Evolutionary conservation across 2,888 invertebrate species (phyloP), one percentile per base, ranked within the genome.

Genomic region (Halocaridina rubra): DNA sequence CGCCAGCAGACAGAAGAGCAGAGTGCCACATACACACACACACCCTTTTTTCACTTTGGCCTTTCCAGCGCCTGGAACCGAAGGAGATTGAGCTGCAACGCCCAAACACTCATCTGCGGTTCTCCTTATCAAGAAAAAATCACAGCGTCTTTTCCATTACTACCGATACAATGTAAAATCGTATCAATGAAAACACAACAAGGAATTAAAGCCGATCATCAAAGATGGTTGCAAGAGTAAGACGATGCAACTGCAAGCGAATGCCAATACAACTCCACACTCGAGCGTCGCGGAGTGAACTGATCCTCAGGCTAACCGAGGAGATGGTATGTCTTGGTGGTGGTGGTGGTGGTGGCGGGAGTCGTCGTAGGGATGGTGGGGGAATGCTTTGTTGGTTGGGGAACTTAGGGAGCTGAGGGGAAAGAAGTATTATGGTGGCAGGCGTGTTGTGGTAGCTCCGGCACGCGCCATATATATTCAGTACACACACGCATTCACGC

Each of bases 61-160:
- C 33, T 69, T 79, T 79, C 79, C 79, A 79, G 79, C 46, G 79
- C 61, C 79, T 79, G 67, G 67, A 69, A 27, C 33, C n/a, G n/a
- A n/a, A n/a, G n/a, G n/a, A n/a, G n/a, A n/a, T n/a, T n/a, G n/a
- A n/a, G n/a, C n/a, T n/a, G 22, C 27, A 46, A 27, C 33, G 79
- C 79, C 46, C 24, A 46, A 27, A 16, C 24, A 16, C 19, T 27
- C 74, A n/a, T n/a, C n/a, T n/a, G n/a, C 67, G 24, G n/a, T 7
- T 24, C 46, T 24, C 24, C 8, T 13, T 13, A 29, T 46, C 24
- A 19, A 39, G 29, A 8, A 29, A 24, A 27, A n/a, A 27, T 79
- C 79, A 79, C 69, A 10, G 19, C 4, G 8, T 57, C 16, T 19
- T 27, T 8, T 33, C 67, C 67, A 30, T 46, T 67, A 8, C 46